Evolutionary conservation across 2,797 vertebrate genomes (phyloP).

Genomic region (Anguilla anguilla): DNA sequence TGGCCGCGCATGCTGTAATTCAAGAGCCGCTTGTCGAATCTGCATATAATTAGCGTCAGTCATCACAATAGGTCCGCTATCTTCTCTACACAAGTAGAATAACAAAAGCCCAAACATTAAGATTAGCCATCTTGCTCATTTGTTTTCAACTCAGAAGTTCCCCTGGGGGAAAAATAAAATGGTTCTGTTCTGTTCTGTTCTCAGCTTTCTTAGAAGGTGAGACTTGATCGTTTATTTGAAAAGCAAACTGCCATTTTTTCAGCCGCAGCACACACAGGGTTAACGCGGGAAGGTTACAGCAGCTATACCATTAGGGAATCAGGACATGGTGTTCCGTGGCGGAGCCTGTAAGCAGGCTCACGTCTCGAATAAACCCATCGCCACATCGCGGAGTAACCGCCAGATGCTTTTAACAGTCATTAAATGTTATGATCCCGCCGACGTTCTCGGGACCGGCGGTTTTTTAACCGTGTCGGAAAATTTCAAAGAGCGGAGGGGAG

Average conservation of each 20-base stretch:
- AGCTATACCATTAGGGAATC: neutral
- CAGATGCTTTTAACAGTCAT: slow-evolving; percentile 21
- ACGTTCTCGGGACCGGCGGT: slow-evolving; percentile 27
- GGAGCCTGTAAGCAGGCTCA: neutral
- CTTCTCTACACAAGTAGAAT: neutral
- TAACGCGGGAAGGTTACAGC: neutral
- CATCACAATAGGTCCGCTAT: neutral
- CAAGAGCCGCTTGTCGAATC: neutral
- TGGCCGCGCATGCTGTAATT: neutral
- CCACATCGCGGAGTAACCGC: neutral
- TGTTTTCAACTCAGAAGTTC: neutral
- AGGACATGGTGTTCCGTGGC: neutral
- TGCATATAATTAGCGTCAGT: neutral
- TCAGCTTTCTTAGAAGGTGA: neutral
- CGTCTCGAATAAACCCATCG: neutral
- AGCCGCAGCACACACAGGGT: neutral
- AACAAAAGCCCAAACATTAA: neutral
- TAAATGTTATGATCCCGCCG: slow-evolving; percentile 30
- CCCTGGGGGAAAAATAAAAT: neutral
- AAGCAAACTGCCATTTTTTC: neutral
- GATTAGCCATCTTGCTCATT: neutral
- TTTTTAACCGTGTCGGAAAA: slow-evolving; percentile 51
- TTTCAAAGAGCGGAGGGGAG: slow-evolving; percentile 51
- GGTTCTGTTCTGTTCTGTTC: neutral
- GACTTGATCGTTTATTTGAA: neutral